Percentiles rank a stretch among this genome's conserved stretches.
Evolutionary conservation across 1,140 invertebrate genomes (phyloP).

Genomic region (Fopius arisanus): DNA sequence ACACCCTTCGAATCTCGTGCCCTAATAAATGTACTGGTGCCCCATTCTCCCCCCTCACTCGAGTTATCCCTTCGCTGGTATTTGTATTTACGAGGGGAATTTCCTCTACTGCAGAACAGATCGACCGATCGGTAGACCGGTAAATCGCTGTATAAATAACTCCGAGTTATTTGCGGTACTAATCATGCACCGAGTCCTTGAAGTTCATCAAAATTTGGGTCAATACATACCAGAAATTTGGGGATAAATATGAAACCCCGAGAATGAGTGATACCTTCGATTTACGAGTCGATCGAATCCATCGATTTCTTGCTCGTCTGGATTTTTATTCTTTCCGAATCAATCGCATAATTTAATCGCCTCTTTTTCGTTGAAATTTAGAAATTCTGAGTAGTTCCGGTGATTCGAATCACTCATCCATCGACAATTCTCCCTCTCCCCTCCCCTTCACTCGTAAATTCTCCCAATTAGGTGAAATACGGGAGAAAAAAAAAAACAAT

Average conservation of each 20-base stretch:
- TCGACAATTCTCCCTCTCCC: too few species aligned
- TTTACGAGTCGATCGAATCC: neutral
- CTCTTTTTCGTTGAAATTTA: conserved; percentile 34
- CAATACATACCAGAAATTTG: conserved; percentile 15
- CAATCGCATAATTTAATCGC: conserved; percentile 30
- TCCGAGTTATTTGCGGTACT: conserved; percentile 51
- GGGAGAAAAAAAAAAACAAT: conserved; percentile 40
- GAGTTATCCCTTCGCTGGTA: conserved; percentile 30
- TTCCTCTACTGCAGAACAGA: conserved; percentile 29
- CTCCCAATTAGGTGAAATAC: conserved; percentile 50
- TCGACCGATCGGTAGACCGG: conserved; percentile 53
- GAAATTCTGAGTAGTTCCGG: conserved; percentile 38
- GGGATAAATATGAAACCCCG: neutral
- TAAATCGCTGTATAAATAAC: conserved; percentile 59
- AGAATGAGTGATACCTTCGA: neutral
- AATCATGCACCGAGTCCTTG: conserved; percentile 55
- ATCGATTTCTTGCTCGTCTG: conserved; percentile 27
- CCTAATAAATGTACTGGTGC: conserved; percentile 51
- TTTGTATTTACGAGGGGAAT: conserved; percentile 18
- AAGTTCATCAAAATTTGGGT: conserved; percentile 35
- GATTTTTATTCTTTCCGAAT: conserved; percentile 21
- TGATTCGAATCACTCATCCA: conserved; percentile 28
- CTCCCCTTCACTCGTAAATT: conserved; percentile 46
- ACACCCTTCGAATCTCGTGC: conserved; percentile 57
- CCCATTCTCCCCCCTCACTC: conserved; percentile 23